Base-by-base conservation (phyloP, 92 coral and sea anemone genomes). In the Porites cylindrica region DNA sequence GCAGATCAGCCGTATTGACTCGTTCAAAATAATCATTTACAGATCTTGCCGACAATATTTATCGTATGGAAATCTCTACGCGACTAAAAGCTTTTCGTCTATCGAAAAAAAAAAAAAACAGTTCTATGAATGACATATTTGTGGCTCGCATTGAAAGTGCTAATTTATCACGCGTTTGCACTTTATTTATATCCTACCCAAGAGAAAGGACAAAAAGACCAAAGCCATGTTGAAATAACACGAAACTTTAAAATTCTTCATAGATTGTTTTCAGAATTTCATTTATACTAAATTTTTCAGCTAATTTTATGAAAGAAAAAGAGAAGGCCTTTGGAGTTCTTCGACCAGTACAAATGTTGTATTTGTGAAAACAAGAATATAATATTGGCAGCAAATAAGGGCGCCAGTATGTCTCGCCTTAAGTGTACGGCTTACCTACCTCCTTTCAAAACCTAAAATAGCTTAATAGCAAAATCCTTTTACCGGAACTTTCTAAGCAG, bases 401-500 rank as follows among this genome's bases (percentile, higher is more conserved):
- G 86, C 86, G 86, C 86, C 86, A 60, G 51, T 0, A 7, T 54
- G 86, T 82, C 86, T 82, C 58, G 54, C 18, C 69, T 70, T 60
- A 20, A 82, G 86, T 70, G 63, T 82, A 12, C 70, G 6, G 47
- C 47, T 38, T 38, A 38, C 47, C 47, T 60, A 58, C 26, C 75
- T 20, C 51, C 75, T 70, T 80, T 66, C 51, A 51, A 78, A 61
- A 23, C 82, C 82, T 10, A 67, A 82, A 82, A 60, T 70, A 82
- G 78, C 65, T 70, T 70, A 51, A 19, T 26, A 43, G 56, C 65
- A 70, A 82, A 82, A 58, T 82, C 86, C 14, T 60, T 71, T 56
- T 70, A 70, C 86, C 78, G 77, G 86, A 70, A 70, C 60, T 19
- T 62, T 70, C 76, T 71, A 82, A 82, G 86, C 58, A 76, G 86